These are phyloP conservation scores for Stichodactyla mertensii DNA, from an alignment of 64 coral and sea anemone genomes.

Conservation along the genomic window DNA sequence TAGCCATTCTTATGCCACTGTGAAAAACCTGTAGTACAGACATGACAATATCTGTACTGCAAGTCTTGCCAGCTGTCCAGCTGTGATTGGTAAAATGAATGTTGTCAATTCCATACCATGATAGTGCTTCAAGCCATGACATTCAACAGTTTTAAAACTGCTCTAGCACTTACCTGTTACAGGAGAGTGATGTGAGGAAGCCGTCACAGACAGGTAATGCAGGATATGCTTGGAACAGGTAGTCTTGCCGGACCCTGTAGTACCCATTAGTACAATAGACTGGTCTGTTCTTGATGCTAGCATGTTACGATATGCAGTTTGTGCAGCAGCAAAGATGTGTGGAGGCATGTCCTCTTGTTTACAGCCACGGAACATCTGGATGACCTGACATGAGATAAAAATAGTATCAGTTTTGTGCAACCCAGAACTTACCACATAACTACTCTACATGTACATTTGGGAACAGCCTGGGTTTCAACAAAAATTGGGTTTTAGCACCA, in stretches of 20 bases:
- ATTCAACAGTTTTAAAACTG: neutral
- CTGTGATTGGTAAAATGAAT: too few species aligned
- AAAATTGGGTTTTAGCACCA: too few species aligned
- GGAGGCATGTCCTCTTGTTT: constrained; percentile 99
- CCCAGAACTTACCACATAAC: too few species aligned
- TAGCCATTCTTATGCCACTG: too few species aligned
- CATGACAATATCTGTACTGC: too few species aligned
- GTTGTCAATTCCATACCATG: too few species aligned
- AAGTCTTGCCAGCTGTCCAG: too few species aligned
- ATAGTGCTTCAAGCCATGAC: too few species aligned
- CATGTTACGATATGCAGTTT: constrained; percentile 97
- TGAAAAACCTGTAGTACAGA: too few species aligned
- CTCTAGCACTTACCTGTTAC: constrained; percentile 57
- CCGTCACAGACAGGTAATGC: constrained; percentile 78
- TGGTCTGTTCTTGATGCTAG: constrained; percentile 87
- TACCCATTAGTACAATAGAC: constrained; percentile 84
- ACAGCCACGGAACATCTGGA: constrained; percentile 99
- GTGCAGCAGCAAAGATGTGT: constrained; percentile 89
- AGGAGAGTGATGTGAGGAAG: constrained; percentile 73
- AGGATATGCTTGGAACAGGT: constrained; percentile 66
- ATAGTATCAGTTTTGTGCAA: neutral
- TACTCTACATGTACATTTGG: too few species aligned
- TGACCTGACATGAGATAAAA: constrained; percentile 50
- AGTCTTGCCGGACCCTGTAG: constrained; percentile 91
- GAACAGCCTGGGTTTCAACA: too few species aligned